Conservation (phyloP, 2,888 invertebrate species). For the Perithous albicinctus region DNA sequence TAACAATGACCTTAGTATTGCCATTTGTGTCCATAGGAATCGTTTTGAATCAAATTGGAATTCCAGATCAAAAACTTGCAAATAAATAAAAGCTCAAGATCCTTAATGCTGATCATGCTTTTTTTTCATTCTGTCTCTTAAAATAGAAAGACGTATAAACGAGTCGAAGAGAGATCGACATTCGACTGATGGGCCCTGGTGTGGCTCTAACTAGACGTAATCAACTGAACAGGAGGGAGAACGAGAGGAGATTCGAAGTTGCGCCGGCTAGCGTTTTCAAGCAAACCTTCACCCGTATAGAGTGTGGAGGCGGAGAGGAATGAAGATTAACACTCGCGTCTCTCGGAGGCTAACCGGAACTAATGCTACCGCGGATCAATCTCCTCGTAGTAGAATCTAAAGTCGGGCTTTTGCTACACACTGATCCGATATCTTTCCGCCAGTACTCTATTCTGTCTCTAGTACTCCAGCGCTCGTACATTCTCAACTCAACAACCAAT, state of each 20-base stretch:
- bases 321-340: conserved; percentile 84
- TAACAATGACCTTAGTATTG: too few species aligned
- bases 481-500: conserved; percentile 27
- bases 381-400: conserved; percentile 77
- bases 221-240: conserved; percentile 79
- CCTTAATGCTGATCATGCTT: conserved; percentile 10
- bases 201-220: conserved; percentile 84
- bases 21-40: too few species aligned
- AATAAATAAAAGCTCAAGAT: background rate
- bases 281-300: conserved; percentile 16
- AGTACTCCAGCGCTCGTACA: background rate
- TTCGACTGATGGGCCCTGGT: conserved; percentile 81
- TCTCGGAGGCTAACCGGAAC: conserved; percentile 84
- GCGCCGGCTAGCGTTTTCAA: conserved; percentile 39
- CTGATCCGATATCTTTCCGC: conserved; percentile 31
- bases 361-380: conserved; percentile 84
- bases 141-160: conserved; percentile 83
- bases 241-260: conserved; percentile 70
- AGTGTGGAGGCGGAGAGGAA: conserved; percentile 75
- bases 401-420: conserved; percentile 47
- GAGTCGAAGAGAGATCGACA: conserved; percentile 77
- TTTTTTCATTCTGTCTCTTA: conserved; percentile 73
- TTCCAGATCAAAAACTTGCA: background rate
- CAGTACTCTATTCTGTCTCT: conserved; percentile 6
- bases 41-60: background rate